phyloP scores from a whole-genome alignment of 2,797 vertebrate genomes.

The Betta splendens region DNA sequence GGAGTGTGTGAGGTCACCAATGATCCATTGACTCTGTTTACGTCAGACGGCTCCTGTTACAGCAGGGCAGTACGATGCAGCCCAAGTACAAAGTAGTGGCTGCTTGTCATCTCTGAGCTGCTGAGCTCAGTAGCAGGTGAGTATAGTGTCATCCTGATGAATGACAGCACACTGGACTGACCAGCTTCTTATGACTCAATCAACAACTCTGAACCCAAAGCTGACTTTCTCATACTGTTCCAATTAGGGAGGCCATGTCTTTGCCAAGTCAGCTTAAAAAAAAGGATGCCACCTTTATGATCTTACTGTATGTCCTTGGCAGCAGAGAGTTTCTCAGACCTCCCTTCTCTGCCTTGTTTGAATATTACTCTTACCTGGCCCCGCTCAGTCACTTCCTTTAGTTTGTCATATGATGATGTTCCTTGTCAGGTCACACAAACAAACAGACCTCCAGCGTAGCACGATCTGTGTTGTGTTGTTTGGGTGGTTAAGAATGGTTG shows the following conservation, averaged over 20 bases:
- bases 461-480: constrained; percentile 14
- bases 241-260: constrained; percentile 30
- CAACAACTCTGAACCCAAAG: no score
- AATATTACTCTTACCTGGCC: constrained; percentile 43
- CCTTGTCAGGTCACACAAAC: constrained; percentile 37
- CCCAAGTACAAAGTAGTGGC: no score
- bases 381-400: constrained; percentile 51
- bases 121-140: no score
- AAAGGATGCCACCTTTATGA: constrained; percentile 59
- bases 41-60: no score
- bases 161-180: no score
- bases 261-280: constrained; percentile 55
- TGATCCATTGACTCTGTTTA: no score
- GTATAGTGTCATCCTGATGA: no score
- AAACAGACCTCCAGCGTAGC: constrained; percentile 46
- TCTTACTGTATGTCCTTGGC: constrained; percentile 69
- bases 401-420: constrained; percentile 60
- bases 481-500: constrained; percentile 19
- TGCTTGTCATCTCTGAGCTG: no score
- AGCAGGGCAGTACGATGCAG: no score
- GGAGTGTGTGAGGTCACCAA: no score
- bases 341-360: constrained; percentile 47
- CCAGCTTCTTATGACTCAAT: no score
- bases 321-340: constrained; percentile 61
- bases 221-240: constrained; percentile 51